Evolutionary conservation across 2,888 invertebrate species (phyloP).

Genomic region (Iselma pallidipennis): DNA sequence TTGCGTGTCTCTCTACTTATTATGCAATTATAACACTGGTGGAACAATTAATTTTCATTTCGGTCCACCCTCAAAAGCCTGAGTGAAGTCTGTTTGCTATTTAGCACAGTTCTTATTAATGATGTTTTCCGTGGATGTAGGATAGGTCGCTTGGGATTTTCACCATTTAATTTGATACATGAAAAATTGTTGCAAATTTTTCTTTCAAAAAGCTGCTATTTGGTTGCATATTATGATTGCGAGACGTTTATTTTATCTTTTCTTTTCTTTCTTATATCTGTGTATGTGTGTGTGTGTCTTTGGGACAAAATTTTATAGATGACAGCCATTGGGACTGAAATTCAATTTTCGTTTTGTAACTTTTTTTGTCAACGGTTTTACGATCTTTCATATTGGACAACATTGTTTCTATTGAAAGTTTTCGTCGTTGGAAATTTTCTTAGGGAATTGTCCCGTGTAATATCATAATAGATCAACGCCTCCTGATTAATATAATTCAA

Average conservation of each 20-base stretch:
- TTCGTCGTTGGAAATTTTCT: background rate
- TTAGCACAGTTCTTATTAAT: background rate
- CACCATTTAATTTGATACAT: background rate
- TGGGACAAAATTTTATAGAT: background rate
- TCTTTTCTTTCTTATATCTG: background rate
- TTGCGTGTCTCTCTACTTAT: slow-evolving; percentile 6
- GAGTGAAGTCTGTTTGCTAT: background rate
- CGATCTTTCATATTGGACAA: slow-evolving; percentile 10
- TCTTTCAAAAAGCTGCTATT: background rate
- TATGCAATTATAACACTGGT: slow-evolving; percentile 6
- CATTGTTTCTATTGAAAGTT: background rate
- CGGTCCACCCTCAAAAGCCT: background rate
- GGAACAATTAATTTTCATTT: slow-evolving; percentile 16
- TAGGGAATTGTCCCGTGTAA: background rate
- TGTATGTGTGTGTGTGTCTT: too few species aligned
- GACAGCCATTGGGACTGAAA: slow-evolving; percentile 5
- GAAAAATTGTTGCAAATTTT: background rate
- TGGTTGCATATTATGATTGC: slow-evolving; percentile 1
- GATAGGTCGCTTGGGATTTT: background rate
- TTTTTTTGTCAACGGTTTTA: background rate
- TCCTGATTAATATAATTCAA: background rate
- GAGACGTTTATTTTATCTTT: background rate
- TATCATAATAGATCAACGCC: background rate
- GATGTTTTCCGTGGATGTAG: background rate
- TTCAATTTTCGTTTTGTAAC: slow-evolving; percentile 4